Conservation (phyloP, 2,113 vertebrate genomes). For the Porphyrio hochstetteri region DNA sequence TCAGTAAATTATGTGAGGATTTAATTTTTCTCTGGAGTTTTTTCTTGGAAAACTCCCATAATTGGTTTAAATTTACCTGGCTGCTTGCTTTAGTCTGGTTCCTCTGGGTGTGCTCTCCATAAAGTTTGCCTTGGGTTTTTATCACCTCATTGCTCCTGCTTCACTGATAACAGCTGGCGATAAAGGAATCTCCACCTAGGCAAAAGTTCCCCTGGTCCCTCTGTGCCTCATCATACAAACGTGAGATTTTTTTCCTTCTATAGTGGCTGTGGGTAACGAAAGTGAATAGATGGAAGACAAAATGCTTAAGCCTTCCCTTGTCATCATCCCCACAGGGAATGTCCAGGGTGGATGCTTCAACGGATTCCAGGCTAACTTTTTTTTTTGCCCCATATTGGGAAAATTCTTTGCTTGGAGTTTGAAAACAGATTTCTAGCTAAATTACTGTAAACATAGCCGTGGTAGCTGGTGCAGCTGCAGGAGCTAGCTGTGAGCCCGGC, state of each 20-base stretch:
- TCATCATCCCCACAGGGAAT: not conserved
- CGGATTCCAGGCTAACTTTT: not conserved
- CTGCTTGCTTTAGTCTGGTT: not conserved
- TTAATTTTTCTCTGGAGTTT: not conserved
- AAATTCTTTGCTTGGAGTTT: not conserved
- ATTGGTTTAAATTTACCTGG: not conserved
- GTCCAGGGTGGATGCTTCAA: not conserved
- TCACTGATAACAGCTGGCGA: not conserved
- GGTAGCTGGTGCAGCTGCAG: not conserved
- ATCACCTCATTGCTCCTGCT: not conserved
- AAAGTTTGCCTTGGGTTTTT: not conserved
- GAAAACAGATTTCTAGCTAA: not conserved
- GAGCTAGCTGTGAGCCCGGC: not conserved
- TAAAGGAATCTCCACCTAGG: not conserved
- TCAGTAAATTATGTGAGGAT: not conserved
- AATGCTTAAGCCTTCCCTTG: not conserved
- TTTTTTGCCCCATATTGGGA: not conserved
- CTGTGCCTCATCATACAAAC: not conserved
- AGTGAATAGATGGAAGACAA: not conserved
- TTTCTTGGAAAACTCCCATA: not conserved
- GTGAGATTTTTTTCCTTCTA: not conserved
- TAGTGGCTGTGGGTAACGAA: not conserved
- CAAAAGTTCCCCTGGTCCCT: not conserved
- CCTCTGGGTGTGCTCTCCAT: not conserved
- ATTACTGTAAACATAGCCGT: no score